Percentiles rank a stretch among this genome's conserved stretches.
Evolutionary conservation across 1,140 invertebrate species (phyloP).

Genomic region (Drosophila nannoptera): DNA sequence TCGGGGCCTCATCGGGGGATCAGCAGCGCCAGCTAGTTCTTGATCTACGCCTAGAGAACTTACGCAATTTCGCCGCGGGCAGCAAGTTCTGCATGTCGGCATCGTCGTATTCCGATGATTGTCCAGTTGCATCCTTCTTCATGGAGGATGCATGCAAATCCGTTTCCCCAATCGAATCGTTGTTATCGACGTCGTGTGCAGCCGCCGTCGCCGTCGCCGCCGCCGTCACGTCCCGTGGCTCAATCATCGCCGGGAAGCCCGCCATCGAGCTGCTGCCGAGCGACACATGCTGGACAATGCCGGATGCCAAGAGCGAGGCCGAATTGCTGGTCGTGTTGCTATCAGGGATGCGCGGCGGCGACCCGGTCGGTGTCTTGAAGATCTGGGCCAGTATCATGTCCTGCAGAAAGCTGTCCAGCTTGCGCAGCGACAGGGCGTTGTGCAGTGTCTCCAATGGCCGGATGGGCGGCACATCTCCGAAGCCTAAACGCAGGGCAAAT

Average conservation of each 20-base stretch:
- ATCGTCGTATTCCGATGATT: conserved; percentile 2
- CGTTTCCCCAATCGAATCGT: neutral
- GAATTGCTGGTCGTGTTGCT: conserved; percentile 7
- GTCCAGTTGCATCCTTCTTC: neutral
- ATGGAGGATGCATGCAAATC: too few species aligned
- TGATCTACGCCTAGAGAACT: conserved; percentile 24
- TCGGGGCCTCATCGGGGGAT: neutral
- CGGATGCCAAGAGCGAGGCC: neutral
- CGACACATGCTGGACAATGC: conserved; percentile 1
- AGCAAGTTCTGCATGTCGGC: conserved; percentile 8
- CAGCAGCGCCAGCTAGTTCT: conserved; percentile 11
- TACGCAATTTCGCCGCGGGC: conserved; percentile 23
- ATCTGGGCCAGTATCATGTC: conserved; percentile 87
- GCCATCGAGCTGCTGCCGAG: conserved; percentile 1
- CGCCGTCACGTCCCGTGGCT: neutral
- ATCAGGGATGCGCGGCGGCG: conserved; percentile 82
- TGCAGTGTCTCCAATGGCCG: conserved; percentile 96
- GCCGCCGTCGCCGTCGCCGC: too few species aligned
- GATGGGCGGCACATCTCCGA: conserved; percentile 94
- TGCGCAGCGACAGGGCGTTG: conserved; percentile 94
- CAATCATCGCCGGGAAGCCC: neutral
- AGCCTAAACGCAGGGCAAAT: conserved; percentile 80
- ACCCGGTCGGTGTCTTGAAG: conserved; percentile 85
- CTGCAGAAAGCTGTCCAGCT: conserved; percentile 93
- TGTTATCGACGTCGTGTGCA: too few species aligned